These are phyloP conservation scores for Dryobota labecula DNA, from an alignment of 2,888 invertebrate genomes.

Conservation along the genomic window DNA sequence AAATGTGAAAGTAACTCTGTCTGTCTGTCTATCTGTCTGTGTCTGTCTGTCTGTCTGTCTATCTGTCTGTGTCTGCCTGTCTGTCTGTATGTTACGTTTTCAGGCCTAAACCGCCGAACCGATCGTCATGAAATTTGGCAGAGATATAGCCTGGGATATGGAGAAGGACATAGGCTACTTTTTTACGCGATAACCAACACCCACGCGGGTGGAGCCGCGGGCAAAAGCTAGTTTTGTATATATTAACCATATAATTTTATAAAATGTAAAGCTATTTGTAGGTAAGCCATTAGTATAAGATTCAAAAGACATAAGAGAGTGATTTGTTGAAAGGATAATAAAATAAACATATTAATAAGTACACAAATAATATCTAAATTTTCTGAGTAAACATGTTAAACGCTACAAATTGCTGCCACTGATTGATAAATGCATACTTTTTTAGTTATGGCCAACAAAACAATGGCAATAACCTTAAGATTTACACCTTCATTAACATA, in stretches of 20 bases:
- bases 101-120: too few species aligned
- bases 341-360: not conserved
- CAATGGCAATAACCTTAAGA: not conserved
- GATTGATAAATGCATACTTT: not conserved
- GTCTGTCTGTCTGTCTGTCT: too few species aligned
- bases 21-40: too few species aligned
- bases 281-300: not conserved
- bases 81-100: too few species aligned
- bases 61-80: too few species aligned
- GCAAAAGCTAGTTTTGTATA: too few species aligned
- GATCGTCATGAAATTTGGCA: too few species aligned
- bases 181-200: too few species aligned
- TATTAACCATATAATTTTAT: not conserved
- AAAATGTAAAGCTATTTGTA: not conserved
- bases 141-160: too few species aligned
- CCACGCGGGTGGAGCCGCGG: too few species aligned
- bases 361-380: not conserved
- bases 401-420: not conserved
- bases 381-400: not conserved
- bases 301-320: not conserved
- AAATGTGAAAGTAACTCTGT: too few species aligned
- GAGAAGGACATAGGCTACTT: too few species aligned
- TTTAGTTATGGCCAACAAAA: not conserved
- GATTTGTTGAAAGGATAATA: not conserved
- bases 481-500: conserved; percentile 25